Evolutionary conservation across 64 coral and sea anemone genomes (phyloP).

Genomic region (Montipora capricornis): DNA sequence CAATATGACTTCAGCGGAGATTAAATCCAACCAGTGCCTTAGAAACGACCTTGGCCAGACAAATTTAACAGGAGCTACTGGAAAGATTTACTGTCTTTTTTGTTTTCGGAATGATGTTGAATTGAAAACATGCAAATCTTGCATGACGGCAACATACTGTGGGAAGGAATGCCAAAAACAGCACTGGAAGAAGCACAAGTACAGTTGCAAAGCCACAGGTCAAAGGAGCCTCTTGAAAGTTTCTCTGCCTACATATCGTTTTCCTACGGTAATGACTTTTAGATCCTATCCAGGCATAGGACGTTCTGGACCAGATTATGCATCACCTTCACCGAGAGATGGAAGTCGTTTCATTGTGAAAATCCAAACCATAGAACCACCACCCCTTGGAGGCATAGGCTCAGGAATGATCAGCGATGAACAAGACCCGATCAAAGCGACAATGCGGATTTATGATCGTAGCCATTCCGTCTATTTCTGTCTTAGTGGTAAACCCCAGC

Average conservation of each 20-base stretch:
- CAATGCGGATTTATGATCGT: conserved; percentile 26
- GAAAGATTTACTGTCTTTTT: not conserved
- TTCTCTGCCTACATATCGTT: not conserved
- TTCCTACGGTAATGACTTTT: not conserved
- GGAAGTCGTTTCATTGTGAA: conserved; percentile 47
- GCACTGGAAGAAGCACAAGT: conserved; percentile 71
- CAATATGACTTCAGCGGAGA: not conserved
- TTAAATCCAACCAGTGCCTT: not conserved
- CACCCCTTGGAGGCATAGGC: not conserved
- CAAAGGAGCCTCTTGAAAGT: not conserved
- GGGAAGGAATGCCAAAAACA: conserved; percentile 48
- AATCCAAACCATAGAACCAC: conserved; percentile 6
- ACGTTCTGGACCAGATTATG: not conserved
- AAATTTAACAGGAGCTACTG: not conserved
- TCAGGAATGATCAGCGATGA: not conserved
- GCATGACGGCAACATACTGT: conserved; percentile 56
- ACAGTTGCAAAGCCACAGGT: conserved; percentile 4
- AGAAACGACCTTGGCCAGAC: not conserved
- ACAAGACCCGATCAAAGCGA: not conserved
- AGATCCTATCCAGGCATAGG: no score
- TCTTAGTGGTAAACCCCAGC: not conserved
- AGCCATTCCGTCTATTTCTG: not conserved
- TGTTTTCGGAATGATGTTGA: not conserved
- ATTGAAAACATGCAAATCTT: conserved; percentile 45
- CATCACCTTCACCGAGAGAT: not conserved